Evolutionary conservation across 1,140 invertebrate species (phyloP).

Genomic region (Hylyphantes graminicola): DNA sequence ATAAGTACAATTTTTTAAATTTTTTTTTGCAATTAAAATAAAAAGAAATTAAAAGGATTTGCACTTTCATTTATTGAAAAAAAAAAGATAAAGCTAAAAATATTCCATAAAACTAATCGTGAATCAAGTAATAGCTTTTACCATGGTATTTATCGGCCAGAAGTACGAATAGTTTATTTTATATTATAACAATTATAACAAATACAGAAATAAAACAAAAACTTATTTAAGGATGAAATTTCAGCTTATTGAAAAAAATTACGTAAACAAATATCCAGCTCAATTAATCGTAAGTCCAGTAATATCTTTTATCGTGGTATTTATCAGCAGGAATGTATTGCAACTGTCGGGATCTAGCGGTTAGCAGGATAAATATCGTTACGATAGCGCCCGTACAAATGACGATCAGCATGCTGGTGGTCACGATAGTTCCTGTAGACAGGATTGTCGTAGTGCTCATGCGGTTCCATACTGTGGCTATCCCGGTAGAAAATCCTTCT

Average conservation of each 20-base stretch:
- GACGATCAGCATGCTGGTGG: slow-evolving; percentile 46
- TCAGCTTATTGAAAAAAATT: too few relatives aligned
- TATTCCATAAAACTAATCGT: not conserved
- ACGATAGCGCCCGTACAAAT: slow-evolving; percentile 44
- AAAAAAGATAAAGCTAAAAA: too few relatives aligned
- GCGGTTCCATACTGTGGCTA: slow-evolving; percentile 49
- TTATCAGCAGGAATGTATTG: slow-evolving; percentile 38
- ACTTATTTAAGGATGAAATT: too few relatives aligned
- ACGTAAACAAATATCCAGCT: too few relatives aligned
- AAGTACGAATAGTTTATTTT: too few relatives aligned
- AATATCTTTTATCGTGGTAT: slow-evolving; percentile 49
- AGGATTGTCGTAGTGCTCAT: slow-evolving; percentile 27
- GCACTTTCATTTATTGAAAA: too few relatives aligned
- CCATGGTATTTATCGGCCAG: slow-evolving; percentile 43
- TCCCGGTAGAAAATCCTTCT: slow-evolving; percentile 43
- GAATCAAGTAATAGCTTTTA: slow-evolving; percentile 47
- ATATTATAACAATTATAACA: too few relatives aligned
- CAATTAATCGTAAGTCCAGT: too few relatives aligned
- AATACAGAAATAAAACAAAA: too few relatives aligned
- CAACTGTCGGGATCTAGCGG: slow-evolving; percentile 29
- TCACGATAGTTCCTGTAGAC: slow-evolving; percentile 20
- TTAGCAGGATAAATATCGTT: slow-evolving; percentile 38
- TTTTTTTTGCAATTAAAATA: too few relatives aligned
- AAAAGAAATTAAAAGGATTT: too few relatives aligned
- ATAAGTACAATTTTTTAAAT: not conserved